Evolutionary conservation across 2,113 vertebrate genomes (phyloP).

Genomic region (Pachyramphus minor): DNA sequence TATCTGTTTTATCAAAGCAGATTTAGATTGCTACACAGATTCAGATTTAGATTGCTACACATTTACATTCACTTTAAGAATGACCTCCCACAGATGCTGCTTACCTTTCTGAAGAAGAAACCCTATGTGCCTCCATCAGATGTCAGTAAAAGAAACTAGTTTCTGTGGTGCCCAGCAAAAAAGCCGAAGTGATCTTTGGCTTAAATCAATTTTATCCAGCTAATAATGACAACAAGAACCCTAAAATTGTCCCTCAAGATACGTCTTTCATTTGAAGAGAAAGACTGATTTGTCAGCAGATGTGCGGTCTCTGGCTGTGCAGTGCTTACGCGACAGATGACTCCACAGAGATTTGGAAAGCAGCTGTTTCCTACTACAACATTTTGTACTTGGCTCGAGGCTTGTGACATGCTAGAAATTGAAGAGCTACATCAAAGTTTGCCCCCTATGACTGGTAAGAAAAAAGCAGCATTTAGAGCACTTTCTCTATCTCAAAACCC

Average conservation of each 20-base stretch:
- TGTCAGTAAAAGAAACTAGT: background rate
- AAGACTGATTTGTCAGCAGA: constrained; percentile 33
- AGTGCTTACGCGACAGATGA: background rate
- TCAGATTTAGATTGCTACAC: background rate
- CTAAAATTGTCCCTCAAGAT: background rate
- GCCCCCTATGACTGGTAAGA: background rate
- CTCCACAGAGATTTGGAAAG: constrained; percentile 9
- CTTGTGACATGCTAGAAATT: background rate
- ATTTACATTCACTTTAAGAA: background rate
- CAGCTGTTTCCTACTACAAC: constrained; percentile 22
- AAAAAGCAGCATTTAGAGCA: background rate
- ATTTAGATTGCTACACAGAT: background rate
- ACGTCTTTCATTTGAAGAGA: background rate
- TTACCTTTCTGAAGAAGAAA: background rate
- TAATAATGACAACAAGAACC: background rate
- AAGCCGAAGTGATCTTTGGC: background rate
- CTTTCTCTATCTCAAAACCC: background rate
- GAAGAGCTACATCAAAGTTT: background rate
- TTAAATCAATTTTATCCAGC: background rate
- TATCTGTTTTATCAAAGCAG: background rate
- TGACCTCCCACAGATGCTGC: background rate
- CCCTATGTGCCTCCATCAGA: background rate
- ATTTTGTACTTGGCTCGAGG: constrained; percentile 20
- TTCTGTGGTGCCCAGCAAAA: background rate
- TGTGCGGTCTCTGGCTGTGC: background rate